Base-by-base conservation (phyloP, 92 coral and sea anemone species). In the Bergia sp. region DNA sequence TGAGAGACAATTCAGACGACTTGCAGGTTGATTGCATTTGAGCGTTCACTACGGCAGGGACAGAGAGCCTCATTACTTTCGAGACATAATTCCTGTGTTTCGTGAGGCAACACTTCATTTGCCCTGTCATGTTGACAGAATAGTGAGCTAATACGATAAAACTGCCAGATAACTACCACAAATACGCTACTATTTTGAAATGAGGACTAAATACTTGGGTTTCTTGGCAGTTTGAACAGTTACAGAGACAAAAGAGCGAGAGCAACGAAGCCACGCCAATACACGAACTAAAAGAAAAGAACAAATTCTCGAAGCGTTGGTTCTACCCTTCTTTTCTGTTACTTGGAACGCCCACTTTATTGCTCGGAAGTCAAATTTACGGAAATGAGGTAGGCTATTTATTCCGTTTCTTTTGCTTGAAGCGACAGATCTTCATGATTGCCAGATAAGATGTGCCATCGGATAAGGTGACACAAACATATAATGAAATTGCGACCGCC, bases 121-220 rank as follows among this genome's bases (percentile, higher is more conserved):
- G 73, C 37, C 40, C 50, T 39, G 16, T 58, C 12, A 81, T 15
- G 74, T 57, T 81, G 85, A 81, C 45, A 64, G 73, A 58, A 61
- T 37, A 21, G 85, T 81, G 55, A 61, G n/a, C 73, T 38, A 65
- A 81, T 81, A 41, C n/a, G 73, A 81, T 4, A 13, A 37, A 40
- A 37, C 47, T 40, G 45, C 50, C 39, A 36, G 47, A 58, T 18
- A 40, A 38, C 38, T 40, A 61, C 85, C 85, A 40, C 73, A 40
- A 55, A 80, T 9, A 80, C 85, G 69, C 67, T 61, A 80, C 55
- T n/a, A 18, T 80, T n/a, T 61, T 38, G 74, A 81, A 57, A 37
- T 50, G 65, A 57, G 36, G 71, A 67, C n/a, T 45, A 80, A 80
- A 47, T 53, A 21, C 73, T n/a, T 38, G 85, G 71, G 69, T 37